Base-by-base conservation (phyloP, 2,888 invertebrate species). In the Hydraecia micacea region DNA sequence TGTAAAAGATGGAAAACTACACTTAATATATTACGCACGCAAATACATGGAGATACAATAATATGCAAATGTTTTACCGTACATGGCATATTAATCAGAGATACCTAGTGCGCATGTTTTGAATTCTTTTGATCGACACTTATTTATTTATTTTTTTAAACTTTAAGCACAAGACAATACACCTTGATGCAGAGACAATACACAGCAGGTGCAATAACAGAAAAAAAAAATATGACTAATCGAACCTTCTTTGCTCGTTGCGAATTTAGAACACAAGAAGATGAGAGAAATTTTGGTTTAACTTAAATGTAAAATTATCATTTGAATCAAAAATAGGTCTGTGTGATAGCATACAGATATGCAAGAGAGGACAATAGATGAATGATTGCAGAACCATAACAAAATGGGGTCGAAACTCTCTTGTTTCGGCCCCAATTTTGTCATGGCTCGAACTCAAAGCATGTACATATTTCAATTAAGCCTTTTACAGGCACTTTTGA, bases 31-130 rank as follows among this genome's bases (percentile, higher is more conserved):
- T 83, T 79, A 78, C 71, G 84, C 65, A 86, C 42, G 71, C 36
- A 86, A 78, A 86, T 86, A 69, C 42, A 74, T 69, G 36, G 42
- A 69, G 66, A 78, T 86, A 86, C 28, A 75, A 84, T 73, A 75
- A 74, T 74, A 79, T 84, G 87, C 69, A 52, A 86, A 79, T 74
- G 11, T 36, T 25, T 55, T 21, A 9, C 49, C 52, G 5, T 83
- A 58, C 32, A 83, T 73, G 58, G 72, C 65, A 84, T 79, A 84
- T 75, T 75, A 32, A 78, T 70, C 62, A 52, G 28, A 36, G 4
- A 62, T 66, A 62, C 55, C 42, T 74, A 36, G 42, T 74, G 66
- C 58, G 84, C 83, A 83, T 28, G 55, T 36, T 28, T 74, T 63
- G 79, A 72, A 82, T 86, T 77, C 52, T 75, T 78, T 42, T 42